Evolutionary conservation across 2,113 vertebrate genomes (phyloP).

Genomic region (Laticauda laticaudata): DNA sequence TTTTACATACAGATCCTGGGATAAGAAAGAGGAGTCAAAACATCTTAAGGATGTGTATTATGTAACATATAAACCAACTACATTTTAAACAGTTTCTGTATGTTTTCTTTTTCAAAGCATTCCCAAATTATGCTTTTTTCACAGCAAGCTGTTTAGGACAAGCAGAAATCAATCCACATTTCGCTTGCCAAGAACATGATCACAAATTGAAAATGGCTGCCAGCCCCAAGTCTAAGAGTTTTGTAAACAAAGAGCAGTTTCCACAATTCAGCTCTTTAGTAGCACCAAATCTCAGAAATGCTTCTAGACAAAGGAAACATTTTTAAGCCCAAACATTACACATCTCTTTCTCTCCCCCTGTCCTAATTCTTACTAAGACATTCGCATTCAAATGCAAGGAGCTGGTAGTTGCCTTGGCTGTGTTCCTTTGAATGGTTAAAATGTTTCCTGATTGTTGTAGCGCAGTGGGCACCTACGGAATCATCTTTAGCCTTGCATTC

Average conservation of each 20-base stretch:
- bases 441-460: conserved; percentile 48
- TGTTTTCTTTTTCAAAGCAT: too few species aligned
- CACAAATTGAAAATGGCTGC: conserved; percentile 3
- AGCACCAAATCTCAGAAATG: background rate
- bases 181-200: background rate
- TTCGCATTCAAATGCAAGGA: conserved; percentile 57
- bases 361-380: conserved; percentile 39
- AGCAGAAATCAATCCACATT: background rate
- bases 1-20: background rate
- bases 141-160: background rate
- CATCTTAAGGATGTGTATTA: background rate
- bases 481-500: conserved; percentile 58
- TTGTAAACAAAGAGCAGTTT: background rate
- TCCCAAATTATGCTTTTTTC: too few species aligned
- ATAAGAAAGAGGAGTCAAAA: too few species aligned
- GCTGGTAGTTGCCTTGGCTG: conserved; percentile 28
- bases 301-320: conserved; percentile 31
- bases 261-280: too few species aligned
- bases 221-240: background rate
- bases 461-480: conserved; percentile 26
- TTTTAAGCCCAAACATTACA: conserved; percentile 57
- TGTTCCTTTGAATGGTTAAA: conserved; percentile 53
- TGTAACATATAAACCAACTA: too few species aligned
- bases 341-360: conserved; percentile 36
- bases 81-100: too few species aligned